Base-by-base conservation (phyloP, 2,888 invertebrate species). In the Aporophyla lueneburgensis region DNA sequence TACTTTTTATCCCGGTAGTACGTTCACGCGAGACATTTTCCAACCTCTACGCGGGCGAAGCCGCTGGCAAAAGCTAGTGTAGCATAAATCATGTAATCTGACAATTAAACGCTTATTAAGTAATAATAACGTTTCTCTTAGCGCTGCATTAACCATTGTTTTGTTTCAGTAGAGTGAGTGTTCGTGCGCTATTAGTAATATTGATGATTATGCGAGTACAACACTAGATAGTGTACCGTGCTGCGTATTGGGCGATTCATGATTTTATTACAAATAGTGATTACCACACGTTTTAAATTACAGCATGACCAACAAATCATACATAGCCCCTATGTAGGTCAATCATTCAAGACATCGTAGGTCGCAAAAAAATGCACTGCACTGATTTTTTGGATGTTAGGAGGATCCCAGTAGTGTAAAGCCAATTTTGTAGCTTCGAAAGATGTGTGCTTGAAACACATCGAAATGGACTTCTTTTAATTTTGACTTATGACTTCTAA, bases 61-160 rank as follows among this genome's bases (percentile, higher is more conserved):
- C n/a, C n/a, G n/a, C n/a, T n/a, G n/a, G n/a, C n/a, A n/a, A n/a
- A n/a, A n/a, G n/a, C n/a, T n/a, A n/a, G n/a, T 27, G 40, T 54
- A 27, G 24, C 46, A 80, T 65, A 74, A 73, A 75, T 83, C 61
- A 76, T 71, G 24, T 73, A 74, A 84, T 83, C 53, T 69, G 71
- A 46, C 68, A 83, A 84, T 86, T 84, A 74, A 65, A 71, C 76
- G 84, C 68, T 4, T 43, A 53, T 86, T 65, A 46, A 43, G 43
- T 46, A 74, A 12, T 66, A 78, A 56, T 78, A 33, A 33, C 1
- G 78, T 82, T 83, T 73, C 49, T 71, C 63, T 74, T 74, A 83
- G 71, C 83, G 83, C 70, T 49, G 24, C 68, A 51, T 86, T 68
- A 71, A 63, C 70, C 65, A 70, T 68, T 81, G 82, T 83, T 83